These are phyloP conservation scores for Esox masquinongy DNA, from an alignment of 2,797 vertebrate genomes.

Conservation along the genomic window DNA sequence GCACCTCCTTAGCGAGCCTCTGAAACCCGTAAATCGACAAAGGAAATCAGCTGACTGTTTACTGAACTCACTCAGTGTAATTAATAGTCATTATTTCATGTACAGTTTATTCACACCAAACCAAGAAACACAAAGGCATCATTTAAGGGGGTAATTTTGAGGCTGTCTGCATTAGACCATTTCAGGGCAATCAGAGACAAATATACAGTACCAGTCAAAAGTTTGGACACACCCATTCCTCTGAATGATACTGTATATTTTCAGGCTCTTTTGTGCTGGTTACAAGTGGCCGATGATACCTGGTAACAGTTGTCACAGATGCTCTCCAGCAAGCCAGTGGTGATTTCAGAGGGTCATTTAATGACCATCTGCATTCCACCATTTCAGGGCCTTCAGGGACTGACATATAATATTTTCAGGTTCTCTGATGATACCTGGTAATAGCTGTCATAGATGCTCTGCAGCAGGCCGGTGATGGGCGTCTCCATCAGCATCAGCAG, in stretches of 20 bases:
- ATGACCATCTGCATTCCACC: conserved; percentile 62
- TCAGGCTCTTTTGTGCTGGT: too few relatives aligned
- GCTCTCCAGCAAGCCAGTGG: conserved; percentile 72
- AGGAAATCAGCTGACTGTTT: neutral
- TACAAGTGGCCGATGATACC: conserved; percentile 58
- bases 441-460: conserved; percentile 73
- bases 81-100: neutral
- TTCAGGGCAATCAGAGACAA: neutral
- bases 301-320: conserved; percentile 36
- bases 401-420: neutral
- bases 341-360: conserved; percentile 62
- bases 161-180: neutral
- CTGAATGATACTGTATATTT: too few relatives aligned
- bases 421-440: conserved; percentile 69
- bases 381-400: neutral
- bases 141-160: neutral
- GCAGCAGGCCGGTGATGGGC: conserved; percentile 74
- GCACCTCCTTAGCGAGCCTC: conserved; percentile 72
- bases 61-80: neutral
- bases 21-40: conserved; percentile 38
- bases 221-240: too few relatives aligned
- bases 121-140: too few relatives aligned
- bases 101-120: neutral
- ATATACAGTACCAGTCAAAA: too few relatives aligned
- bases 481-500: conserved; percentile 72